phyloP scores from a whole-genome alignment of 2,113 vertebrate species.

The Seriola dumerili region DNA sequence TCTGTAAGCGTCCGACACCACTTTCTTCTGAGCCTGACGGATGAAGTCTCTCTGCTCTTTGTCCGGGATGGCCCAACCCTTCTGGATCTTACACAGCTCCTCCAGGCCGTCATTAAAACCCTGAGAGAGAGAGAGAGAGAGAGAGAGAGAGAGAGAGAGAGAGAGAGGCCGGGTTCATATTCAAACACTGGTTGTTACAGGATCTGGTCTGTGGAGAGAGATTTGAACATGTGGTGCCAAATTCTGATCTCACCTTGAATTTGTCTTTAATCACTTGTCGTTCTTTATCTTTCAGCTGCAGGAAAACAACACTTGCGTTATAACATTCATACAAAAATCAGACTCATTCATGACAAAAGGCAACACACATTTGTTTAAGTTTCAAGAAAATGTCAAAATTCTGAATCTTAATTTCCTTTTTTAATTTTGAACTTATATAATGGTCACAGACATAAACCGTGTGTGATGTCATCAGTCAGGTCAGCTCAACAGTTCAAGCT shows the following conservation, averaged over 20 bases:
- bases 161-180: not conserved
- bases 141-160: too few relatives aligned
- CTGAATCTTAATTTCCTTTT: too few relatives aligned
- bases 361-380: not conserved
- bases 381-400: too few relatives aligned
- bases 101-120: slow-evolving; percentile 97
- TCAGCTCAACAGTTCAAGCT: too few relatives aligned
- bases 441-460: too few relatives aligned
- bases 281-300: slow-evolving; percentile 97
- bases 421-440: too few relatives aligned
- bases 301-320: not conserved
- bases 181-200: not conserved
- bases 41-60: slow-evolving; percentile 92
- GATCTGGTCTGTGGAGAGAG: too few relatives aligned
- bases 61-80: slow-evolving; percentile 98
- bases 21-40: slow-evolving; percentile 90
- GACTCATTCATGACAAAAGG: not conserved
- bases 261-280: slow-evolving; percentile 98
- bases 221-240: too few relatives aligned
- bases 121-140: slow-evolving; percentile 71
- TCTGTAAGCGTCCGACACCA: slow-evolving; percentile 91
- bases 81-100: slow-evolving; percentile 97
- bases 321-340: not conserved
- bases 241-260: slow-evolving; percentile 90
- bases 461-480: too few relatives aligned